Conservation (phyloP, 2,113 vertebrate genomes). For the Asarcornis scutulata region DNA sequence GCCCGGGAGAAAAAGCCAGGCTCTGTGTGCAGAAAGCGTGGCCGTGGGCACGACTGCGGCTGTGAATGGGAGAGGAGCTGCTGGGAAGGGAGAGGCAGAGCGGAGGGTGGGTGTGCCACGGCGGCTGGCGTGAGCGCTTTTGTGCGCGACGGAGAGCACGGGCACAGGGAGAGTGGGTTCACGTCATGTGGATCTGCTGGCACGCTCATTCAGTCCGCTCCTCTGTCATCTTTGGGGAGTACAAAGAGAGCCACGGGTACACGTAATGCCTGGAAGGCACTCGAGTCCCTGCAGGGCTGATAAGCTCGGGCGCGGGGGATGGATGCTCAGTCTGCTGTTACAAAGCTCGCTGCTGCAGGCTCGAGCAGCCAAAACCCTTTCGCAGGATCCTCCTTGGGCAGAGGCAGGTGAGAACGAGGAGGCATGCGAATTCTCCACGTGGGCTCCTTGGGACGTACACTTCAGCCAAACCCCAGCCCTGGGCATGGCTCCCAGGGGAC, state of each 20-base stretch:
- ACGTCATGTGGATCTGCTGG: background rate
- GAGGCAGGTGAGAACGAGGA: background rate
- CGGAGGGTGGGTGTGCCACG: background rate
- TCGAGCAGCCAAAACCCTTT: background rate
- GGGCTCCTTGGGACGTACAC: background rate
- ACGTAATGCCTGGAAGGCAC: background rate
- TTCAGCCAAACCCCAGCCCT: background rate
- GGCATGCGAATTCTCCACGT: background rate
- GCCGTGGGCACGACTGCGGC: background rate
- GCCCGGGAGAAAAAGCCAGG: background rate
- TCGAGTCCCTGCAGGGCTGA: rapidly evolving
- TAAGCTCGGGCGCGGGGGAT: background rate
- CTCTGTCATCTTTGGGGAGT: background rate
- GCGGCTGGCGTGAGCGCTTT: background rate
- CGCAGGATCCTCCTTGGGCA: background rate
- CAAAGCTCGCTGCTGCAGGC: background rate
- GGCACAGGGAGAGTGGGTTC: background rate
- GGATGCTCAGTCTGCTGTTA: background rate
- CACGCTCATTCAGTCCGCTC: background rate
- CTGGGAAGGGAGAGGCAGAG: background rate
- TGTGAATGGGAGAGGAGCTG: background rate
- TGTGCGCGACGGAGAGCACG: background rate
- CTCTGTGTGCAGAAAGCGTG: background rate
- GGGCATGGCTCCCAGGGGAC: background rate
- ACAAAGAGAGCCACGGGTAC: background rate